Evolutionary conservation across 2,113 vertebrate species (phyloP), one percentile per base, ranked within the genome.

Genomic region (Taxidea taxus): DNA sequence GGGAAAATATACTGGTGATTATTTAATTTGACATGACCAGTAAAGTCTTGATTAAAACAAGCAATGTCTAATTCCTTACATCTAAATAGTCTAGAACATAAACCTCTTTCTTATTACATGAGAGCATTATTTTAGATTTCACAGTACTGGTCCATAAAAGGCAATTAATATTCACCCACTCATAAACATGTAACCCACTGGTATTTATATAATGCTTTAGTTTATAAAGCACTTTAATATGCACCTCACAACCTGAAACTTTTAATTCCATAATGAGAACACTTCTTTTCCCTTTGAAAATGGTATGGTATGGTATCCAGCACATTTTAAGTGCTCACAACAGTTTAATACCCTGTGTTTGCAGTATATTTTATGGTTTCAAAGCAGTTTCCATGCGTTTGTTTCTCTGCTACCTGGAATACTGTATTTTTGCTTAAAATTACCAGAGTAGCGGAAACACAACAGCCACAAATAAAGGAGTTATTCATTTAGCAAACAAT

Each of bases 181-280:
- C n/a, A 88, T 60, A 90, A 87, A 78, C 75, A 91, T 54, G 25
- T n/a, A 94, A 20, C 37, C 18, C 20, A 80, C 10, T 97, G 16
- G 49, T 39, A 90, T 77, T 49, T 97, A 70, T 13, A 83, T 3
- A 78, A 60, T 89, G 72, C 72, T 97, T 97, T 95, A 81, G 27
- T 94, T 94, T 93, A 94, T 20, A 87, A 92, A 77, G 75, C 49
- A 96, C 66, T 90, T 97, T 60, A 94, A 92, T 89, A 81, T 64
- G 34, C 5, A 78, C 13, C 58, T 68, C 87, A 11, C 90, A 29
- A 95, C 54, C 44, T 88, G 83, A 96, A 95, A 72, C 7, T 58
- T 97, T 95, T 47, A 72, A 37, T 90, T 94, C 66, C 60, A 6
- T 68, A 87, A 51, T 72, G 49, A 72, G 18, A 94, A 90, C 37